Conservation (phyloP, 1,140 invertebrate species). For the Nymphalis io region DNA sequence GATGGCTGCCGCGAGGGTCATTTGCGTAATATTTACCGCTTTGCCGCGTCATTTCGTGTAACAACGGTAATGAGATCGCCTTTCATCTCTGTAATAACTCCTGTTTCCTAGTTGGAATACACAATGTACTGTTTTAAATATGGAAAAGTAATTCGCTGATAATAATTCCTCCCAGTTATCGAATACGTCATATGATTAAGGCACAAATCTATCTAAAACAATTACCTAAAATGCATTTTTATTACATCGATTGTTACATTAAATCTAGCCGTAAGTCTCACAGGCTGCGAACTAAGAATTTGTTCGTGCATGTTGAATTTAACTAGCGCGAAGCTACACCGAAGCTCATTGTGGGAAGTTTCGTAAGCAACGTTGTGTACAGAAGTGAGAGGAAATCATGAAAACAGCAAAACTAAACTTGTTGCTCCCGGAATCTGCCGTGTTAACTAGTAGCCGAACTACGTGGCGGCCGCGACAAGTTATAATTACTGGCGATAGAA, state of each 20-base stretch:
- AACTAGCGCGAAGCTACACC: background rate
- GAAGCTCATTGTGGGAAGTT: constrained; percentile 2
- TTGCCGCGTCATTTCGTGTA: constrained; percentile 10
- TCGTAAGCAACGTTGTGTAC: background rate
- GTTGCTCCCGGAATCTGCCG: background rate
- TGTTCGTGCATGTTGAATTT: constrained; percentile 1
- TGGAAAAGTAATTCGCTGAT: background rate
- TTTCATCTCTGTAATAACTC: constrained; percentile 8
- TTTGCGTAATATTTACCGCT: constrained; percentile 9
- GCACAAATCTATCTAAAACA: background rate
- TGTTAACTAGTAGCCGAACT: background rate
- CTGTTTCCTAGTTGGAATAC: constrained; percentile 2
- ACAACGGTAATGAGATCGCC: constrained; percentile 15
- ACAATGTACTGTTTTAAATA: background rate
- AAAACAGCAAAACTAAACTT: constrained; percentile 10
- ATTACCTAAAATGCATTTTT: background rate
- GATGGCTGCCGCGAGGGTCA: constrained; percentile 12
- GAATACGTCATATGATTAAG: background rate
- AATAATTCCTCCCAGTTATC: background rate
- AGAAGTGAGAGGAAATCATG: background rate
- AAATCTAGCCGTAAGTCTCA: background rate
- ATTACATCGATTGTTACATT: background rate
- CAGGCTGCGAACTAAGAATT: background rate
- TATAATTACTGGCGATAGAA: background rate
- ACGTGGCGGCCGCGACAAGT: background rate